Conservation (phyloP, 2,113 vertebrate species). For the Galbula dea region DNA sequence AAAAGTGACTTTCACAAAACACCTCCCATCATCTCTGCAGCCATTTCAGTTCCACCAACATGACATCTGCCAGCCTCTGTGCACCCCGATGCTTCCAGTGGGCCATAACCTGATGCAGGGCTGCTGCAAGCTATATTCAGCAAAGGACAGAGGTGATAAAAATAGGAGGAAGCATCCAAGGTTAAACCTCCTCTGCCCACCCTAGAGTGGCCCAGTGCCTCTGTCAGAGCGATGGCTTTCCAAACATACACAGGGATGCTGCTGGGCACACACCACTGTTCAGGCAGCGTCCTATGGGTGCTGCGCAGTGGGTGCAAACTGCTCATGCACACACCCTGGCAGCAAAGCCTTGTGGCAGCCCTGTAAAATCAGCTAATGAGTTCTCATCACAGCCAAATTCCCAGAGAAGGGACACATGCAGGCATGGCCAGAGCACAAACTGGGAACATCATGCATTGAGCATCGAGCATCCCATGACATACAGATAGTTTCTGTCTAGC, state of each 20-base stretch:
- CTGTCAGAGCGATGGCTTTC: not conserved
- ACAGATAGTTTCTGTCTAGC: not conserved
- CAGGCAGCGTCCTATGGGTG: rapidly evolving
- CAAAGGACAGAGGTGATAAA: not conserved
- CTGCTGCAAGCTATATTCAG: not conserved
- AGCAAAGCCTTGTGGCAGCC: not conserved
- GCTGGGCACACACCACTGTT: not conserved
- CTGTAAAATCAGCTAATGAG: not conserved
- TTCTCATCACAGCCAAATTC: not conserved
- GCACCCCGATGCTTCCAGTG: not conserved
- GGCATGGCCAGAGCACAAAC: not conserved
- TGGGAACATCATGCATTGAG: not conserved
- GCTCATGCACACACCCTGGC: not conserved
- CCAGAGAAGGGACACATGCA: rapidly evolving
- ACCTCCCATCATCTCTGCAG: not conserved
- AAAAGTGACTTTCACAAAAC: not conserved
- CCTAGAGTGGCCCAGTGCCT: not conserved
- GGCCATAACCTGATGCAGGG: not conserved
- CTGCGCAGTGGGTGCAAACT: not conserved
- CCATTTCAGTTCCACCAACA: not conserved
- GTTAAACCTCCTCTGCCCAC: not conserved
- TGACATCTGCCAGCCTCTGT: not conserved
- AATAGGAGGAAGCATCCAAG: not conserved
- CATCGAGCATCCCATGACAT: not conserved
- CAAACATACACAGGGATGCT: not conserved